Percentiles rank a stretch among this genome's conserved stretches.
phyloP scores from a whole-genome alignment of 2,888 invertebrate species.

The Acleris literana region DNA sequence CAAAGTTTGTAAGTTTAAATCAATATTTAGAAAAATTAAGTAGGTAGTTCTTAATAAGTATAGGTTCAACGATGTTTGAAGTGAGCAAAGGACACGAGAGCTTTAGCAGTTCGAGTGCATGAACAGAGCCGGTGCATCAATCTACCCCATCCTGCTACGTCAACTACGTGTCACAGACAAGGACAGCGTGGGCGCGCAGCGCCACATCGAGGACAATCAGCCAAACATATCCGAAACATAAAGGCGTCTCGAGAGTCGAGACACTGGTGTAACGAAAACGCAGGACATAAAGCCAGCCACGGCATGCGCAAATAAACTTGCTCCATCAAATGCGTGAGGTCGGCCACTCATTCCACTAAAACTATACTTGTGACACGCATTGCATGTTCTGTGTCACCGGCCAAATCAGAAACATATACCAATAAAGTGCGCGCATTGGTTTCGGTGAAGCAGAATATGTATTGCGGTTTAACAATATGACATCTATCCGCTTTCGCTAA shows the following conservation, averaged over 20 bases:
- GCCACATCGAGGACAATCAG: slow-evolving; percentile 79
- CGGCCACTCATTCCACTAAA: slow-evolving; percentile 83
- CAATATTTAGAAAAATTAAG: not conserved
- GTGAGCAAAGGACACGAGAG: slow-evolving; percentile 20
- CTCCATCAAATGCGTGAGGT: slow-evolving; percentile 82
- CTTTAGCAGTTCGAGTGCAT: slow-evolving; percentile 6
- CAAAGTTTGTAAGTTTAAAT: slow-evolving; percentile 4
- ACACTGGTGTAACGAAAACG: slow-evolving; percentile 73
- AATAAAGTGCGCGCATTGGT: slow-evolving; percentile 46
- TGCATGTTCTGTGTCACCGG: slow-evolving; percentile 70
- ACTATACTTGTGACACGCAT: slow-evolving; percentile 74
- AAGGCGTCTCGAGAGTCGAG: slow-evolving; percentile 66
- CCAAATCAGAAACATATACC: slow-evolving; percentile 57
- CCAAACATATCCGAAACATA: slow-evolving; percentile 68
- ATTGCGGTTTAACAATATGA: slow-evolving; percentile 53
- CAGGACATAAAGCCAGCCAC: slow-evolving; percentile 78
- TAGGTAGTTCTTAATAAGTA: not conserved
- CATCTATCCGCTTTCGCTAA: slow-evolving; percentile 53
- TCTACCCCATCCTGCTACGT: slow-evolving; percentile 68
- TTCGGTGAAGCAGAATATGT: slow-evolving; percentile 68
- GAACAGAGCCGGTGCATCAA: slow-evolving; percentile 58
- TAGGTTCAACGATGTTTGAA: not conserved
- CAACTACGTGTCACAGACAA: slow-evolving; percentile 61
- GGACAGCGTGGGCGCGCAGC: slow-evolving; percentile 71
- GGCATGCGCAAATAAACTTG: slow-evolving; percentile 82